Conservation (phyloP, 2,797 vertebrate genomes). For the Babyrousa celebensis region DNA sequence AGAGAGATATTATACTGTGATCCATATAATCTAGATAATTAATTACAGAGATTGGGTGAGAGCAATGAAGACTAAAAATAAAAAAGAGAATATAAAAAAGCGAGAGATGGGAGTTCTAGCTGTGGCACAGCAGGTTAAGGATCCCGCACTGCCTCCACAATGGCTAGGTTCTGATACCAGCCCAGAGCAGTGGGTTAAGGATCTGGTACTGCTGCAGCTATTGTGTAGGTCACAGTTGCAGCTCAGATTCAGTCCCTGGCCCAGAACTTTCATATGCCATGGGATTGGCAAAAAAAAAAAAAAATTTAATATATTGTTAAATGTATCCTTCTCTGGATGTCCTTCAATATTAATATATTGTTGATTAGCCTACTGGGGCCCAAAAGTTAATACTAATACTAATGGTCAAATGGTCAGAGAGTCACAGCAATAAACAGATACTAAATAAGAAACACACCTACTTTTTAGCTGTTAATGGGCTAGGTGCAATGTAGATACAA, state of each 20-base stretch:
- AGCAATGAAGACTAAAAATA: conserved; percentile 32
- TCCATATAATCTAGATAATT: background rate
- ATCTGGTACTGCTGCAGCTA: too few relatives aligned
- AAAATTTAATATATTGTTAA: background rate
- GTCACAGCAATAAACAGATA: background rate
- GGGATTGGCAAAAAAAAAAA: too few relatives aligned
- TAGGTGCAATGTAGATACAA: background rate
- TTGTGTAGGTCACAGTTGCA: too few relatives aligned
- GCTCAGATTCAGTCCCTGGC: too few relatives aligned
- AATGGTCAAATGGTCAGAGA: conserved; percentile 9
- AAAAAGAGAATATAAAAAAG: conserved; percentile 43
- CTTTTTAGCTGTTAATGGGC: background rate
- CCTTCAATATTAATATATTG: background rate
- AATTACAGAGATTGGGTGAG: background rate
- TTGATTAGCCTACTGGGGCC: background rate
- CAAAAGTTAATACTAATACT: conserved; percentile 18
- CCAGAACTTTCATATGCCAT: too few relatives aligned
- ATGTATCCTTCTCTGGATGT: too few relatives aligned
- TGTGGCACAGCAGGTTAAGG: too few relatives aligned
- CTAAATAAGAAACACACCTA: background rate
- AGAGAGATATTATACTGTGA: background rate
- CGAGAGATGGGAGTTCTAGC: background rate
- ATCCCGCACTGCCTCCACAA: too few relatives aligned
- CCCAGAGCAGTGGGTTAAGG: too few relatives aligned
- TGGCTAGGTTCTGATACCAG: too few relatives aligned